Percentiles rank a stretch among this genome's conserved stretches.
These are phyloP conservation scores for Turritopsis dohrnii DNA, from an alignment of 30 jellyfish, hydroid and myxozoan species.

Conservation along the genomic window DNA sequence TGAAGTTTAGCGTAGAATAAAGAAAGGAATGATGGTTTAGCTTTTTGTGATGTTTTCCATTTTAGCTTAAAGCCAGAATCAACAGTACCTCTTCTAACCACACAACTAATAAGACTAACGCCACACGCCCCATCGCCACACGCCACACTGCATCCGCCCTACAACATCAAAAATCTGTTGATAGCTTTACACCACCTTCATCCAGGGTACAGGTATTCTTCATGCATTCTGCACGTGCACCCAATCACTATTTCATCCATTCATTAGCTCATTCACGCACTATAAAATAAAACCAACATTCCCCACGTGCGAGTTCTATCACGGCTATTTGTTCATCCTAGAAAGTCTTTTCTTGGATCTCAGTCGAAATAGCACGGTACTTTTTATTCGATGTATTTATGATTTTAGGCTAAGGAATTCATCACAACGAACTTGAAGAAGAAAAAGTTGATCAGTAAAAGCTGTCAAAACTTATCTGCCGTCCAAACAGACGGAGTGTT, in stretches of 20 bases:
- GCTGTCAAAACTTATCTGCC: constrained; percentile 31
- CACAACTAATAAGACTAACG: not conserved
- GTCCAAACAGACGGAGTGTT: not conserved
- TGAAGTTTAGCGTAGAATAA: too few species aligned
- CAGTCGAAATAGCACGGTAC: too few species aligned
- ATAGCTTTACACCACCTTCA: not conserved
- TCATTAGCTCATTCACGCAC: not conserved
- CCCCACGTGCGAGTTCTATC: not conserved
- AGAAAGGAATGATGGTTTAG: too few species aligned
- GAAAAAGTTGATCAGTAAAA: constrained; percentile 21
- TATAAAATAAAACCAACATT: not conserved
- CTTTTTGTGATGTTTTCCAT: not conserved
- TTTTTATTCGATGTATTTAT: too few species aligned
- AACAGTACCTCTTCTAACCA: constrained; percentile 18
- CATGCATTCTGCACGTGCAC: constrained; percentile 6
- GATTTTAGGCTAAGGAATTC: not conserved
- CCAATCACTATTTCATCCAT: not conserved
- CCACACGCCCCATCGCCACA: not conserved
- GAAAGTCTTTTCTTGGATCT: too few species aligned
- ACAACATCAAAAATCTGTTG: constrained; percentile 11
- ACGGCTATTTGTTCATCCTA: not conserved
- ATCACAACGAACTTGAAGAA: constrained; percentile 12
- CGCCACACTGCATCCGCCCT: not conserved
- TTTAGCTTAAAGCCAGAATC: constrained; percentile 16
- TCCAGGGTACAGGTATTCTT: not conserved